Evolutionary conservation across 2,113 vertebrate species (phyloP).

Genomic region (Caracal caracal): DNA sequence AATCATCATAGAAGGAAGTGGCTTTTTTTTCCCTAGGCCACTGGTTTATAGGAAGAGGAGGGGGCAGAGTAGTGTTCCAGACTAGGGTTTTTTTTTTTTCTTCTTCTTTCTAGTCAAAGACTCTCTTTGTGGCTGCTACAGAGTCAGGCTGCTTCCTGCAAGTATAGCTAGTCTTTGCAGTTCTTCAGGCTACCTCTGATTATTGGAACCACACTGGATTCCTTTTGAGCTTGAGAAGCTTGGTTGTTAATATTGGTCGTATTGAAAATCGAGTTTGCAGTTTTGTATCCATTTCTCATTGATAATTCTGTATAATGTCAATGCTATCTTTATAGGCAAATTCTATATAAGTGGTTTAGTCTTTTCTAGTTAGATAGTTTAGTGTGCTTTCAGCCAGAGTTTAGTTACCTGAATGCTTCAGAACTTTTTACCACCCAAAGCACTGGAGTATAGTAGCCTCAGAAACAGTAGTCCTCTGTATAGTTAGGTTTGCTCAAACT

Average conservation of each 20-base stretch:
- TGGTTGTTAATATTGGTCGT: neutral
- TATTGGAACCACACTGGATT: neutral
- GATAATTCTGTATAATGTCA: neutral
- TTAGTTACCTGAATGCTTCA: neutral
- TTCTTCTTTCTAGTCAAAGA: neutral
- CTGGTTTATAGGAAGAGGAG: neutral
- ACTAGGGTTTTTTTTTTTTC: neutral
- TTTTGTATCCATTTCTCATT: neutral
- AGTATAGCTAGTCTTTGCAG: neutral
- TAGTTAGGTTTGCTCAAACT: neutral
- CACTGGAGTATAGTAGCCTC: neutral
- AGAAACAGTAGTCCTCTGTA: neutral
- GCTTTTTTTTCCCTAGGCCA: neutral
- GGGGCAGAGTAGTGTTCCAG: neutral
- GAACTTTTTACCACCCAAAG: neutral
- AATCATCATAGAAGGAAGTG: neutral
- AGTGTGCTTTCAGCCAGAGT: neutral
- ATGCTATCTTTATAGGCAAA: neutral
- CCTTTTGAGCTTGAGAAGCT: neutral
- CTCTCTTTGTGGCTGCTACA: neutral
- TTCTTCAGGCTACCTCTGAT: neutral
- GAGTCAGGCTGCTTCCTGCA: neutral
- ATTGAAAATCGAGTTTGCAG: neutral
- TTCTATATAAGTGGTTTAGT: neutral
- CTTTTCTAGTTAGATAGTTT: neutral